Percentiles rank a stretch among this genome's conserved stretches.
These are phyloP conservation scores for Glomeris maerens DNA, from an alignment of 1,140 invertebrate genomes.

Conservation along the genomic window DNA sequence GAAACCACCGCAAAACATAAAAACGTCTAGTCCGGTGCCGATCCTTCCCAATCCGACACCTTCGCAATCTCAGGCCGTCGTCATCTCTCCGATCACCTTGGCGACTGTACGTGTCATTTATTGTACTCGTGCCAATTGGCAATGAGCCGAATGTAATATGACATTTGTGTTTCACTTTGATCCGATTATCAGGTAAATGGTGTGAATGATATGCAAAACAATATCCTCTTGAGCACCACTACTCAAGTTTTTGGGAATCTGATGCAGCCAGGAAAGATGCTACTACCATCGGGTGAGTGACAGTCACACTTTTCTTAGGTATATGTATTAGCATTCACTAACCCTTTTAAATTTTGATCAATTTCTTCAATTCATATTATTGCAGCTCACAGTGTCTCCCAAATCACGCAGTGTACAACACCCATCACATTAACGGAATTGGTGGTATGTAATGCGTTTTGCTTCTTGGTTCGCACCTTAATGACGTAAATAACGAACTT, in stretches of 20 bases:
- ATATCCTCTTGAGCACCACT: conserved; percentile 21
- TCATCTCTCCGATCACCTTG: conserved; percentile 18
- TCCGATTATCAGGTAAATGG: conserved; percentile 6
- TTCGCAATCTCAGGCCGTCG: conserved; percentile 14
- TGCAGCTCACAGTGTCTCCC: background rate
- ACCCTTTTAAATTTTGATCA: background rate
- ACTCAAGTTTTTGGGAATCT: background rate
- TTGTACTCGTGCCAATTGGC: background rate
- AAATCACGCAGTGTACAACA: background rate
- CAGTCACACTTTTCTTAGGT: background rate
- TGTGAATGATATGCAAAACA: conserved; percentile 21
- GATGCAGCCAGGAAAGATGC: background rate
- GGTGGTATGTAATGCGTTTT: no score
- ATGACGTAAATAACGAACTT: no score
- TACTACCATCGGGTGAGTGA: background rate
- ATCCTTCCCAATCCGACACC: conserved; percentile 10
- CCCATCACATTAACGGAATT: no score
- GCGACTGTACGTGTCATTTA: conserved; percentile 4
- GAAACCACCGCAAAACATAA: background rate
- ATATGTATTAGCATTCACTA: background rate
- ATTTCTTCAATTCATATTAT: background rate
- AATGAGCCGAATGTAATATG: background rate
- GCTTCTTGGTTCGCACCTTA: no score
- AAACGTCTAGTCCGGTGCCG: conserved; percentile 8
- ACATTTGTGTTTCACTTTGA: background rate